A percentile compares a stretch with the other conserved stretches of the same genome.
Evolutionary conservation across 1,140 invertebrate species (phyloP).

Genomic region (Trichomalopsis sarcophagae): DNA sequence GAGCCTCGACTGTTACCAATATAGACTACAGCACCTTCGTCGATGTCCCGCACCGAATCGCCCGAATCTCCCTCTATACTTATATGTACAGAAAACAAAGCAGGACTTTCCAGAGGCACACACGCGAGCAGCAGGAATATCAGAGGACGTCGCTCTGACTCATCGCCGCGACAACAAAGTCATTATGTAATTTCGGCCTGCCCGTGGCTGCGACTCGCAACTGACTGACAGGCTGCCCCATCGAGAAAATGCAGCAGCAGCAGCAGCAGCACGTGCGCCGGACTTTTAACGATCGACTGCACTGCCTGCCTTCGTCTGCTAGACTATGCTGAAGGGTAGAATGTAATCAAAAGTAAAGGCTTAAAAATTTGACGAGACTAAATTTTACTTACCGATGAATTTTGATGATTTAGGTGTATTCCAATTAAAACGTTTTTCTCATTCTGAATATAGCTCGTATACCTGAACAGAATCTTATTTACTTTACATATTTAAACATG

Average conservation of each 20-base stretch:
- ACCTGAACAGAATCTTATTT: no score
- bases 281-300: neutral
- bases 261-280: neutral
- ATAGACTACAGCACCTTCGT: neutral
- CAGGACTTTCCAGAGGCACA: neutral
- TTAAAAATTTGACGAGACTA: no score
- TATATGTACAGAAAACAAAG: neutral
- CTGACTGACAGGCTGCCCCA: neutral
- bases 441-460: no score
- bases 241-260: neutral
- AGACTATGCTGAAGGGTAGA: no score
- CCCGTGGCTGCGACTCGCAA: neutral
- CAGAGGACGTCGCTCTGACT: constrained; percentile 11
- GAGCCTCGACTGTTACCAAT: neutral
- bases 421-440: no score
- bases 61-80: neutral
- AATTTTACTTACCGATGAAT: no score
- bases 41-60: neutral
- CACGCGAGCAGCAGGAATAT: neutral
- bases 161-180: constrained; percentile 10
- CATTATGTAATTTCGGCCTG: constrained; percentile 33
- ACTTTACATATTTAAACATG: no score
- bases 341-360: no score
- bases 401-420: no score
- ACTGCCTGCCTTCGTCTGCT: neutral